Percentiles rank a stretch among this genome's conserved stretches.
Conservation (phyloP, 2,888 invertebrate species). For the Cephalotes varians region DNA sequence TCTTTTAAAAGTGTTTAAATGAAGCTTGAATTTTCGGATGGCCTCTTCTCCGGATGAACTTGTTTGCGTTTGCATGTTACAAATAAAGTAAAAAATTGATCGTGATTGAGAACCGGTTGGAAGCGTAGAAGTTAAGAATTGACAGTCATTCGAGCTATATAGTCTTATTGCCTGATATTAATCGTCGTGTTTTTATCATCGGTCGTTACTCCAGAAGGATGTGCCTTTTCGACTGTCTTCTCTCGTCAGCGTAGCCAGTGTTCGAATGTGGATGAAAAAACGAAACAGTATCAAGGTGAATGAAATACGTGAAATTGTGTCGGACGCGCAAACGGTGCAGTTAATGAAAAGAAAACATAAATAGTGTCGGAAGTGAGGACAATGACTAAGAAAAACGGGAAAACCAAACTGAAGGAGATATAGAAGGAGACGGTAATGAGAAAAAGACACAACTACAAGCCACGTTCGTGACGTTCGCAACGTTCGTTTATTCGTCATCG, state of each 20-base stretch:
- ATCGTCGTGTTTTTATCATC: slow-evolving; percentile 22
- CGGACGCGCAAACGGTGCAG: slow-evolving; percentile 49
- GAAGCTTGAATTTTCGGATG: neutral
- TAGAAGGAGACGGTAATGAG: slow-evolving; percentile 76
- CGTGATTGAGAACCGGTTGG: slow-evolving; percentile 5
- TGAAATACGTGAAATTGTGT: slow-evolving; percentile 51
- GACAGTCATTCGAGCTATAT: slow-evolving; percentile 20
- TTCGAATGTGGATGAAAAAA: slow-evolving; percentile 26
- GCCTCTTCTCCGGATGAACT: neutral
- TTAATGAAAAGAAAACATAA: slow-evolving; percentile 84
- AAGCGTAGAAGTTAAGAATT: slow-evolving; percentile 14
- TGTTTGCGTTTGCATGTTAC: neutral
- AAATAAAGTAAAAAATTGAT: neutral
- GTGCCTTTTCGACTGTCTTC: neutral
- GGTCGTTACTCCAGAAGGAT: slow-evolving; percentile 15
- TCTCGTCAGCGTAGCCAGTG: neutral
- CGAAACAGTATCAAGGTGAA: slow-evolving; percentile 48
- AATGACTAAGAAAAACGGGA: slow-evolving; percentile 60
- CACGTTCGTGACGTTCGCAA: slow-evolving; percentile 52
- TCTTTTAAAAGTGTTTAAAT: neutral
- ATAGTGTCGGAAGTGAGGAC: slow-evolving; percentile 66
- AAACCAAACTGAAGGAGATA: slow-evolving; percentile 48
- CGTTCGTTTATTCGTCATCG: slow-evolving; percentile 40
- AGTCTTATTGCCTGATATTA: slow-evolving; percentile 10
- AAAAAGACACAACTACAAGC: slow-evolving; percentile 70